phyloP scores from a whole-genome alignment of 2,888 invertebrate genomes.

The Dioctria rufipes region DNA sequence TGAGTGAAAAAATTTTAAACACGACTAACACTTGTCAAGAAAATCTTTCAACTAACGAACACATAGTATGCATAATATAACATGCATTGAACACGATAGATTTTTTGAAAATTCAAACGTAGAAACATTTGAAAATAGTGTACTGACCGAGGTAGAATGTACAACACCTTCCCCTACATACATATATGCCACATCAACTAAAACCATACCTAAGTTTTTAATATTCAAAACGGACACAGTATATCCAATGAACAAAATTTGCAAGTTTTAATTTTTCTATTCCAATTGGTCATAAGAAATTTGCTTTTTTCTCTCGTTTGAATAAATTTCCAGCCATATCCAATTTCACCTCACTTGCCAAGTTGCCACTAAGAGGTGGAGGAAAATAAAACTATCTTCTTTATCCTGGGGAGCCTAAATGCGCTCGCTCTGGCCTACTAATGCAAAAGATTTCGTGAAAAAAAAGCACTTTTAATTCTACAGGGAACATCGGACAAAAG shows the following conservation, averaged over 20 bases:
- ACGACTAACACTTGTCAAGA: too few species aligned
- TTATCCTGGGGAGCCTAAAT: conserved; percentile 19
- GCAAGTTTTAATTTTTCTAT: background rate
- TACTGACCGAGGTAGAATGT: too few species aligned
- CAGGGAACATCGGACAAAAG: conserved; percentile 30
- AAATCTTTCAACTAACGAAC: too few species aligned
- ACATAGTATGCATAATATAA: too few species aligned
- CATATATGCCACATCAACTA: too few species aligned
- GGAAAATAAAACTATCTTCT: conserved; percentile 21
- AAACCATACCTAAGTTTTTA: too few species aligned
- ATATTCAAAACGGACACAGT: too few species aligned
- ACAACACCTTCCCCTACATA: too few species aligned
- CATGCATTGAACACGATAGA: too few species aligned
- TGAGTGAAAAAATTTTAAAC: too few species aligned
- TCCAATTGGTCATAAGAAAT: conserved; percentile 44
- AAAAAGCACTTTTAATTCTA: conserved; percentile 42
- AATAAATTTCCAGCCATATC: background rate
- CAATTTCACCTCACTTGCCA: conserved; percentile 10
- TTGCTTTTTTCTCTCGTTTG: background rate
- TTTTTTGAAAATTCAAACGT: too few species aligned
- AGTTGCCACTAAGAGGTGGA: conserved; percentile 23
- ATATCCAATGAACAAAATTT: background rate
- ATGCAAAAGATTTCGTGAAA: background rate
- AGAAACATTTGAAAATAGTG: too few species aligned
- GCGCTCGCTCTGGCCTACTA: conserved; percentile 18